These are phyloP conservation scores for Limnephilus rhombicus DNA, from an alignment of 2,888 invertebrate species.

Conservation along the genomic window DNA sequence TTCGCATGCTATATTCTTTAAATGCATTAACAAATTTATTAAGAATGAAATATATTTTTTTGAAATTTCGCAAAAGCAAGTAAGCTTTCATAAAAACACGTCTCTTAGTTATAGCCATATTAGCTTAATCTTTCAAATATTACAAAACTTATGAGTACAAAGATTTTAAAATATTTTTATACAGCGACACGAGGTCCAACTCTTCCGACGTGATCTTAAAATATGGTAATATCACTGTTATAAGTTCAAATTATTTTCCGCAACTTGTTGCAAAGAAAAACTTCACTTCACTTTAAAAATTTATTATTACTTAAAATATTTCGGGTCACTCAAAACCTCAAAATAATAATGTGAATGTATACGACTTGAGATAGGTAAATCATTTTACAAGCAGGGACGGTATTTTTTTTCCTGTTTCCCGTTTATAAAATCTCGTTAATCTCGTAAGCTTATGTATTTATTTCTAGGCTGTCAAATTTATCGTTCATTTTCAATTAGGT, in stretches of 20 bases:
- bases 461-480: background rate
- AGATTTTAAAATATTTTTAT: constrained; percentile 37
- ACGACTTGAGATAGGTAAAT: constrained; percentile 13
- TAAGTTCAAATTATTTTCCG: constrained; percentile 24
- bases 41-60: constrained; percentile 39
- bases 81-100: constrained; percentile 48
- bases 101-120: background rate
- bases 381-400: constrained; percentile 38
- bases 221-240: constrained; percentile 48
- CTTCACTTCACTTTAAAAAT: constrained; percentile 31
- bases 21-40: constrained; percentile 15
- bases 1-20: constrained; percentile 2
- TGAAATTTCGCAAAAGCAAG: constrained; percentile 60
- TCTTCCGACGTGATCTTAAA: constrained; percentile 26
- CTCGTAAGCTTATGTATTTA: background rate
- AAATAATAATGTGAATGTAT: background rate
- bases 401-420: constrained; percentile 38
- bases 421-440: constrained; percentile 9
- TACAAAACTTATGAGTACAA: constrained; percentile 55
- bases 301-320: constrained; percentile 13
- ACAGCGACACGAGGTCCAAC: constrained; percentile 37
- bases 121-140: constrained; percentile 48
- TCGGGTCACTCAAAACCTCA: constrained; percentile 4
- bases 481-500: background rate
- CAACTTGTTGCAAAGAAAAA: constrained; percentile 3